These are phyloP conservation scores for Sebastes baramenuke DNA, from an alignment of 2,797 vertebrate species.

Conservation along the genomic window DNA sequence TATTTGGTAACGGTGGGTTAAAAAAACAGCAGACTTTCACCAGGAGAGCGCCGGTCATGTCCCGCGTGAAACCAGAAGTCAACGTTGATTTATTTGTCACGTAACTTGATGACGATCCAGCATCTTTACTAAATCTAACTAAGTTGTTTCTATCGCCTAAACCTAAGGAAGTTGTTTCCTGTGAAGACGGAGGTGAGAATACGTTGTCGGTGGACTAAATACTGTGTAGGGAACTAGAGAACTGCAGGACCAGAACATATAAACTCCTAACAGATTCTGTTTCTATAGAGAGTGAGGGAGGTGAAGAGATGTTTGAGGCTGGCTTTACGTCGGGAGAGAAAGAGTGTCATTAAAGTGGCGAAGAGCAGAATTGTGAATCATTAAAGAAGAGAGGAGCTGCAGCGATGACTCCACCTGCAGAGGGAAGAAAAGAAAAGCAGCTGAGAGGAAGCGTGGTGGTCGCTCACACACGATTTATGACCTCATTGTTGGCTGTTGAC, in stretches of 20 bases:
- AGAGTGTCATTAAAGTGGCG: background rate
- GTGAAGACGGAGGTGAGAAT: no score
- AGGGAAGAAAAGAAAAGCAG: background rate
- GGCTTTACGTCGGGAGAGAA: no score
- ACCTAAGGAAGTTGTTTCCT: no score
- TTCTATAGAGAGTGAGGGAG: background rate
- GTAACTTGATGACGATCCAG: no score
- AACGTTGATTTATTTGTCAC: no score
- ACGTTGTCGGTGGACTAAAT: background rate
- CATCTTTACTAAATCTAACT: no score
- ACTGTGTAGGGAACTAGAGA: background rate
- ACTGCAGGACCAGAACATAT: background rate
- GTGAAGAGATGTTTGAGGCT: no score
- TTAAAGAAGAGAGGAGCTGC: background rate
- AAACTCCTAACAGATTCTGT: background rate
- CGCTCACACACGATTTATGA: slow-evolving; percentile 51
- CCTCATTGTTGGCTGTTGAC: slow-evolving; percentile 46
- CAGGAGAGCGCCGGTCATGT: no score
- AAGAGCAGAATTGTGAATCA: background rate
- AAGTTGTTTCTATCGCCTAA: no score
- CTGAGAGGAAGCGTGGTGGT: background rate
- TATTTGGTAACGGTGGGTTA: no score
- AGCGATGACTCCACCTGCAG: background rate
- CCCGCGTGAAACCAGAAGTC: no score
- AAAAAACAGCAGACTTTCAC: no score